phyloP scores from a whole-genome alignment of 2,113 vertebrate species.

The Laticauda laticaudata region DNA sequence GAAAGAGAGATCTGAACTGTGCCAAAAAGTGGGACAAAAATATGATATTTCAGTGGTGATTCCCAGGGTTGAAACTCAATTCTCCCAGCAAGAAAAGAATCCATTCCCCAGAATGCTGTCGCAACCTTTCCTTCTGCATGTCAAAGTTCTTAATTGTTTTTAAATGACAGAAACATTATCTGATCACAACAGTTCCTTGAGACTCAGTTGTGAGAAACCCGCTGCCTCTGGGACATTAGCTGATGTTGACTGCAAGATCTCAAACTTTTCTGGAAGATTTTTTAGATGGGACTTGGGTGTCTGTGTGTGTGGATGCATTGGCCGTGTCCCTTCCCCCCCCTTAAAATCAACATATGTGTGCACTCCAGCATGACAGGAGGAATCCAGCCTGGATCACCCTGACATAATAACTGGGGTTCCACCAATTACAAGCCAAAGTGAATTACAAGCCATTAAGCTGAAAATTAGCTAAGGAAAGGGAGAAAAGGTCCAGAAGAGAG shows the following conservation, averaged over 20 bases:
- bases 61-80: not conserved
- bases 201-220: not conserved
- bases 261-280: not conserved
- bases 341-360: too few relatives aligned
- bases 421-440: not conserved
- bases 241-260: not conserved
- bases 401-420: not conserved
- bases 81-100: too few relatives aligned
- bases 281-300: not conserved
- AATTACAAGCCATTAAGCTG: constrained; percentile 1
- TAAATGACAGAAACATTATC: not conserved
- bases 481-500: not conserved
- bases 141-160: not conserved
- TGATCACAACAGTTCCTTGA: not conserved
- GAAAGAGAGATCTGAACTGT: not conserved
- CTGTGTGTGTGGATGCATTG: not conserved
- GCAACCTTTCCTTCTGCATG: not conserved
- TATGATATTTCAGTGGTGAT: not conserved
- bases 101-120: not conserved
- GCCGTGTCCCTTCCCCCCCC: not conserved
- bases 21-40: not conserved
- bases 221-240: not conserved
- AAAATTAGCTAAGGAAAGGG: not conserved
- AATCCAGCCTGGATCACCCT: not conserved
- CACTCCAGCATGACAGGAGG: not conserved